Evolutionary conservation across 2,113 vertebrate genomes (phyloP).

Genomic region (Leucosticte australis): DNA sequence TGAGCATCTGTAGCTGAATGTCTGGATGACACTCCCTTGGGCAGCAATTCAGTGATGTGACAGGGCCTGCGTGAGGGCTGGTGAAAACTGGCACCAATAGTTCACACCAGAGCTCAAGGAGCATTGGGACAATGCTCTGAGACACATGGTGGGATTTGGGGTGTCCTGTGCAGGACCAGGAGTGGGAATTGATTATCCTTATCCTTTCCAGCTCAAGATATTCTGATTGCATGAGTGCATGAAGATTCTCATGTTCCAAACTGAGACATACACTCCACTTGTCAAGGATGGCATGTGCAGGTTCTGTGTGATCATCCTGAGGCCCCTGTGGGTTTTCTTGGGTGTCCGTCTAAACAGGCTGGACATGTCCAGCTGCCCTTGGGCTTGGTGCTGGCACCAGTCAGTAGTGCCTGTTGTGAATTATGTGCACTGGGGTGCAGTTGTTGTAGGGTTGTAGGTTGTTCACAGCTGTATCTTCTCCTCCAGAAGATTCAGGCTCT

Average conservation of each 20-base stretch:
- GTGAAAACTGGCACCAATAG: neutral
- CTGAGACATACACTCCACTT: neutral
- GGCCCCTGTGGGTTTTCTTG: neutral
- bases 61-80: neutral
- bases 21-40: rapidly evolving
- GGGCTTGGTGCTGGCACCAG: neutral
- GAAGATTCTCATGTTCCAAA: neutral
- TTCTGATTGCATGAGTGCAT: neutral
- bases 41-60: rapidly evolving
- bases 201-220: neutral
- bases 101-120: neutral
- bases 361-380: neutral
- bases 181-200: neutral
- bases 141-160: neutral
- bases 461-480: neutral
- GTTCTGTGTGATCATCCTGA: neutral
- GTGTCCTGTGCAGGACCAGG: neutral
- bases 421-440: neutral
- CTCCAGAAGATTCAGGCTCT: neutral
- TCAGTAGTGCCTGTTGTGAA: neutral
- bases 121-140: neutral
- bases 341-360: neutral
- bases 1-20: neutral
- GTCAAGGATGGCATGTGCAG: neutral
- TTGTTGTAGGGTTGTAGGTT: neutral